Conservation (phyloP, 2,113 vertebrate species). For the Brachirus orientalis region DNA sequence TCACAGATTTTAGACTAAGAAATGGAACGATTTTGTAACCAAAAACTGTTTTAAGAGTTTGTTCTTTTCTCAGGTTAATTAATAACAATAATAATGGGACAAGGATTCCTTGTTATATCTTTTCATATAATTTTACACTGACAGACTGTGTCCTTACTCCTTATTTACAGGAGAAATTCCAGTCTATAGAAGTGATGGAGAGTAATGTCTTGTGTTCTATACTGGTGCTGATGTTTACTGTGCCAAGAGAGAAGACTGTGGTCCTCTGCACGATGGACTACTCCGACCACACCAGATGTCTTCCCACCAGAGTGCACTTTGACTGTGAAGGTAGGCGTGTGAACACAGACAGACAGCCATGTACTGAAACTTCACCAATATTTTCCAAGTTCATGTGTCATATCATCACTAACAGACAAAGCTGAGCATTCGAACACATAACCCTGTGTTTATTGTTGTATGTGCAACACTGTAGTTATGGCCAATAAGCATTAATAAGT, state of each 20-base stretch:
- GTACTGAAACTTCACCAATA: too few relatives aligned
- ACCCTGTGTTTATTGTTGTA: too few relatives aligned
- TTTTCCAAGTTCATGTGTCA: too few relatives aligned
- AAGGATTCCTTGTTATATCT: too few relatives aligned
- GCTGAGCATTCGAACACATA: too few relatives aligned
- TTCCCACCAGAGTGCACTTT: constrained; percentile 75
- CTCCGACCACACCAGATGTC: constrained; percentile 62
- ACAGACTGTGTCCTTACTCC: not conserved
- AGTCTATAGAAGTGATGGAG: constrained; percentile 78
- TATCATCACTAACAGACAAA: too few relatives aligned
- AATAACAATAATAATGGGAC: not conserved
- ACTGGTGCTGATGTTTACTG: constrained; percentile 73
- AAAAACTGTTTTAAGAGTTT: not conserved
- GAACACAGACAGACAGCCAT: not conserved
- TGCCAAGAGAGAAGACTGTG: constrained; percentile 9
- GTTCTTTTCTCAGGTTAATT: not conserved
- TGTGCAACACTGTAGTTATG: too few relatives aligned
- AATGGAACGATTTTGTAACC: too few relatives aligned
- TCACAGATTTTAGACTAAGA: too few relatives aligned
- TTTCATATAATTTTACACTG: not conserved
- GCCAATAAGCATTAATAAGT: too few relatives aligned
- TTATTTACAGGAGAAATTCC: constrained; percentile 66
- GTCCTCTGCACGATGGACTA: constrained; percentile 78
- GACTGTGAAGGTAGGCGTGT: constrained; percentile 68
- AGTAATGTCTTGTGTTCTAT: constrained; percentile 76